phyloP scores from a whole-genome alignment of 2,113 vertebrate species.

The Zosterops pallidus region DNA sequence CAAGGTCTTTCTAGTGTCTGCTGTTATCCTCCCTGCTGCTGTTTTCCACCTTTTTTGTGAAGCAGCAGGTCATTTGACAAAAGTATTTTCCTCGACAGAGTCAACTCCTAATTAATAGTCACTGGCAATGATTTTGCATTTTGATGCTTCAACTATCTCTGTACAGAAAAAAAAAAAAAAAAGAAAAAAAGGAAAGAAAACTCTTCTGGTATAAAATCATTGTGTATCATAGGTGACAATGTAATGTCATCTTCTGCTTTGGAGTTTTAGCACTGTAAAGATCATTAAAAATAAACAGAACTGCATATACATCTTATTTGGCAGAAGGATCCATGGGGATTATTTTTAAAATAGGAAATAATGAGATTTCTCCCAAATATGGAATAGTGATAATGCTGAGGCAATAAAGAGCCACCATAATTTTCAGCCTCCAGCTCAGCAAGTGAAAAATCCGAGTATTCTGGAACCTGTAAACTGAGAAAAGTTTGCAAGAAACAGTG shows the following conservation, averaged over 20 bases:
- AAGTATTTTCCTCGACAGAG: not conserved
- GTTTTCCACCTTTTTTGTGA: not conserved
- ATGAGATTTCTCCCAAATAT: not conserved
- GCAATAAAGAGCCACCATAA: not conserved
- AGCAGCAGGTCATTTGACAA: not conserved
- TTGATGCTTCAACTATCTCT: not conserved
- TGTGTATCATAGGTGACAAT: not conserved
- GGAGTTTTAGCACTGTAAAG: not conserved
- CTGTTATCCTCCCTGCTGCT: not conserved
- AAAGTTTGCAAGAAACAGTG: not conserved
- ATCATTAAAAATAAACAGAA: not conserved
- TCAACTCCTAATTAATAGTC: not conserved
- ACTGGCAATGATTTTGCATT: not conserved
- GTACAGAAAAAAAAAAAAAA: not conserved
- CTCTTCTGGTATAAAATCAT: not conserved
- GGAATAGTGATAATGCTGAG: not conserved
- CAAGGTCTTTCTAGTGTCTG: not conserved
- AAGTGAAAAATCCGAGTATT: not conserved
- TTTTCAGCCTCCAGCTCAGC: not conserved
- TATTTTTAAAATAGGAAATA: not conserved
- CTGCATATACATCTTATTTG: not conserved
- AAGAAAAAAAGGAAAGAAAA: not conserved
- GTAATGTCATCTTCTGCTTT: not conserved
- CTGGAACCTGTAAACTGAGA: not conserved
- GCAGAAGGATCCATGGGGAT: not conserved